Evolutionary conservation across 2,113 vertebrate species (phyloP).

Genomic region (Progne subis): DNA sequence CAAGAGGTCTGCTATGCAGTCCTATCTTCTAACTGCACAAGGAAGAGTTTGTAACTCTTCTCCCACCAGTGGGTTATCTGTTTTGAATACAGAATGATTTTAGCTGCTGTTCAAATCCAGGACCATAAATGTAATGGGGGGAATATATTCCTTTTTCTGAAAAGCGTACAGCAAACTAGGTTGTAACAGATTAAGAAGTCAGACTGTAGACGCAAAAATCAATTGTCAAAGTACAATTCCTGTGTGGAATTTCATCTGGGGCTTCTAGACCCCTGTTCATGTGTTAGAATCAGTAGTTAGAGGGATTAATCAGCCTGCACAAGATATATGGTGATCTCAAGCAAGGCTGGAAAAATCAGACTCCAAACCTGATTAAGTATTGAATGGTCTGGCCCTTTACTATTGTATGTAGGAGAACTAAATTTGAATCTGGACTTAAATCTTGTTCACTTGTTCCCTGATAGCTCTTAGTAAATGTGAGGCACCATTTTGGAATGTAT

Average conservation of each 20-base stretch:
- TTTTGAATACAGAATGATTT: background rate
- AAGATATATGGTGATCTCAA: background rate
- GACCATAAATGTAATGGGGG: background rate
- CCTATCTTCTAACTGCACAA: background rate
- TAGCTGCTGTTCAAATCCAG: background rate
- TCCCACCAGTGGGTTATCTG: background rate
- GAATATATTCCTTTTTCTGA: background rate
- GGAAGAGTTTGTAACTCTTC: background rate
- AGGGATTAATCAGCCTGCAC: conserved; percentile 18
- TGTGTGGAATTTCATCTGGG: background rate
- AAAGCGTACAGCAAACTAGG: background rate
- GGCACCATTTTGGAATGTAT: conserved; percentile 51
- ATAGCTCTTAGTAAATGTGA: conserved; percentile 6
- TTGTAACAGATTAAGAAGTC: background rate
- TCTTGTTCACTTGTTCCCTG: conserved; percentile 13
- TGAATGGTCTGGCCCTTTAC: conserved; percentile 18
- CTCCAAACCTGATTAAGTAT: conserved; percentile 6
- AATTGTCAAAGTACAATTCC: background rate
- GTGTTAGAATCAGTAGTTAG: background rate
- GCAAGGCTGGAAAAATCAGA: background rate
- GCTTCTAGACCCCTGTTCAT: background rate
- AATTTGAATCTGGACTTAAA: conserved; percentile 12
- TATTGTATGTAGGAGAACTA: background rate
- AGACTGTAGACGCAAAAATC: background rate
- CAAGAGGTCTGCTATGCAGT: background rate